Conservation (phyloP, 2,888 invertebrate genomes). For the Muscina levida region DNA sequence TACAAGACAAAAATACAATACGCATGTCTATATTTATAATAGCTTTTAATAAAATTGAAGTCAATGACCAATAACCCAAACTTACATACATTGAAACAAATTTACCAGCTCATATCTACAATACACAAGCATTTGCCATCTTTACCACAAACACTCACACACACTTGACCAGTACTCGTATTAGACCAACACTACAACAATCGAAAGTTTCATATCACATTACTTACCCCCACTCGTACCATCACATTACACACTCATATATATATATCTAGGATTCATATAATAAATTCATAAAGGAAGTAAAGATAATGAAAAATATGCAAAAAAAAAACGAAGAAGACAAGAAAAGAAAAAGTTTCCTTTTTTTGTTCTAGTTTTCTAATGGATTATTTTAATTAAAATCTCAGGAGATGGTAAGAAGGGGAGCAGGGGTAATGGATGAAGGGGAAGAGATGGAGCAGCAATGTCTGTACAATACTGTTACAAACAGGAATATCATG, state of each 20-base stretch:
- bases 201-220: background rate
- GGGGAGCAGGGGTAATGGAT: background rate
- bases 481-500: conserved; percentile 5
- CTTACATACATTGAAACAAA: background rate
- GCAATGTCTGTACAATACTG: too few relatives aligned
- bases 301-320: conserved; percentile 31
- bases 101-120: background rate
- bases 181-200: too few relatives aligned
- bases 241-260: background rate
- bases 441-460: background rate
- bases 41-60: conserved; percentile 50
- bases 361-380: background rate
- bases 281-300: conserved; percentile 60
- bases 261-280: background rate
- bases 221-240: background rate
- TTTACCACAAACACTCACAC: too few relatives aligned
- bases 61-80: conserved; percentile 44
- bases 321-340: background rate
- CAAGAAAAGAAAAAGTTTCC: background rate
- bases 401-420: background rate
- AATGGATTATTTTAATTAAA: conserved; percentile 42
- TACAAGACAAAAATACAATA: too few relatives aligned
- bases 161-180: too few relatives aligned
- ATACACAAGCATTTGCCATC: background rate
- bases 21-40: conserved; percentile 5